phyloP scores from a whole-genome alignment of 2,113 vertebrate species.

The Pelusios castaneus region DNA sequence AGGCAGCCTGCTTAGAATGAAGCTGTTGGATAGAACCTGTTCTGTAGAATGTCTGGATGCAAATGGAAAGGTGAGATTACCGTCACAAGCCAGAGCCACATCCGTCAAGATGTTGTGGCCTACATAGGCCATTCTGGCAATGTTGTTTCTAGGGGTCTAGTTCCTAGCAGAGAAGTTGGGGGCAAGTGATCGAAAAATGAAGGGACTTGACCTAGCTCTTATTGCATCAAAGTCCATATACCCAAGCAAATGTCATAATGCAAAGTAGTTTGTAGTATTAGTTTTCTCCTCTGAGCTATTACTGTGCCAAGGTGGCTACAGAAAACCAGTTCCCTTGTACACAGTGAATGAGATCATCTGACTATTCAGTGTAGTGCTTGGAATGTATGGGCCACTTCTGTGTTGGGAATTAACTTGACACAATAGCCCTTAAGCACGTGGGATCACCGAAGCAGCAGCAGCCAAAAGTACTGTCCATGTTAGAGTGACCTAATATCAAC shows the following conservation, averaged over 20 bases:
- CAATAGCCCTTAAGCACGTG: not conserved
- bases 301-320: not conserved
- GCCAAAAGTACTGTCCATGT: not conserved
- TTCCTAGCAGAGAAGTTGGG: not conserved
- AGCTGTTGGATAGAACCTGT: not conserved
- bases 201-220: not conserved
- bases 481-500: not conserved
- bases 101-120: not conserved
- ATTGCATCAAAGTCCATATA: not conserved
- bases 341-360: not conserved
- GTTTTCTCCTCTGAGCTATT: not conserved
- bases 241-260: not conserved
- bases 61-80: not conserved
- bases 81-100: not conserved
- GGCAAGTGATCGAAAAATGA: not conserved
- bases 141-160: not conserved
- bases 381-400: fast-evolving
- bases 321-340: not conserved
- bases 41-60: not conserved
- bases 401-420: not conserved
- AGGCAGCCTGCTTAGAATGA: not conserved
- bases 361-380: not conserved
- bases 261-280: not conserved
- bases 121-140: not conserved
- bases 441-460: too few species aligned